Evolutionary conservation across 2,888 invertebrate genomes (phyloP), one percentile per base, ranked within the genome.

Genomic region (Amphimallon solstitiale): DNA sequence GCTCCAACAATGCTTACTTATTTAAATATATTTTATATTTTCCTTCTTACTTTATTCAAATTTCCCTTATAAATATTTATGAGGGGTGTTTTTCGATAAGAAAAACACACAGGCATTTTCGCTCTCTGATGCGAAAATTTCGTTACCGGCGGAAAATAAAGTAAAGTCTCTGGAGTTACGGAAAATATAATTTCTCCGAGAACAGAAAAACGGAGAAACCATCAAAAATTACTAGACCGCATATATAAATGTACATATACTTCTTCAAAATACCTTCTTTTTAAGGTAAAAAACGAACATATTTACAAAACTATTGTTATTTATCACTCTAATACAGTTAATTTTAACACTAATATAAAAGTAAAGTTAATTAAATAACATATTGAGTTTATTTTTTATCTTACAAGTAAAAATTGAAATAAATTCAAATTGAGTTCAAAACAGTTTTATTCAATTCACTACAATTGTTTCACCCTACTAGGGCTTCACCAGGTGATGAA

Each of bases 1-100:
- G 2, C 23, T 2, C 5, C 29, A 7, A 29, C 29, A 9, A 29
- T 7, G 9, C 29, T 34, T 34, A 15, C 17, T 51, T 51, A 35
- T 35, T 51, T 51, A 51, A 51, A 51, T 51, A 34, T 51, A 51
- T 51, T 51, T 14, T 34, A 10, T 12, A 51, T 51, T 21, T 21
- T 21, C 38, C 9, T 15, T 54, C 38, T 19, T 38, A 7, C 38
- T 12, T 38, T 54, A 54, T 54, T 54, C 54, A 54, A 54, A 54
- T 54, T 54, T 54, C 15, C 5, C 38, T 54, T 54, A 54, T 54
- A 54, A 54, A 54, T 54, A 54, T 54, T 54, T 54, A 54, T 23
- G 54, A 54, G 7, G 38, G 35, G 14, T 38, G 23, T 21, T 38
- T 54, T 40, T 14, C 54, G 54, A 54, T 21, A 54, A 38, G 40